A percentile compares a stretch with the other conserved stretches of the same genome.
Conservation (phyloP, 2,113 vertebrate genomes). For the Rhinoptilus africanus region DNA sequence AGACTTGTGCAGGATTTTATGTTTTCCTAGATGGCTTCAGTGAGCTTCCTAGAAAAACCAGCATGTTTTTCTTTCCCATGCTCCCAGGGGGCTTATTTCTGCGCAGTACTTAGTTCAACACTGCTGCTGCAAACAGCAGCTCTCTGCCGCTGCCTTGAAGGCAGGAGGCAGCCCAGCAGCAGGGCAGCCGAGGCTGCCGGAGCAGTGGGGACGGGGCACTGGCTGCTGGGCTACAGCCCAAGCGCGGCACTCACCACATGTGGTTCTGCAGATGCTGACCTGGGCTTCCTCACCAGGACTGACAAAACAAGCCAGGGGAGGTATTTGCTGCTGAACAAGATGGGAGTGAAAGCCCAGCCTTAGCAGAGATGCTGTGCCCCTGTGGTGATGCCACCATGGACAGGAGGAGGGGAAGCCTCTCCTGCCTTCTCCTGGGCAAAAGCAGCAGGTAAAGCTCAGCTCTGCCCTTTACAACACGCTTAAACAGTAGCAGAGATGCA, state of each 20-base stretch:
- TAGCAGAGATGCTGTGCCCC: not conserved
- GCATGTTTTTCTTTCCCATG: not conserved
- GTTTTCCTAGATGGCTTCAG: not conserved
- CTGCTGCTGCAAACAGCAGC: not conserved
- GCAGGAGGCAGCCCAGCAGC: not conserved
- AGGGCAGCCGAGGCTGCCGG: not conserved
- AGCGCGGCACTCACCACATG: fast-evolving
- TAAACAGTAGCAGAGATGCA: not conserved
- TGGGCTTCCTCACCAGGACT: not conserved
- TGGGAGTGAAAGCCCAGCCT: not conserved
- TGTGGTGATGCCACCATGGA: not conserved
- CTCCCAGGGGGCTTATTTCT: not conserved
- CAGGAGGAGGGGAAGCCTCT: not conserved
- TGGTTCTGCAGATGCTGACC: not conserved
- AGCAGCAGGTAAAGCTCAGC: not conserved
- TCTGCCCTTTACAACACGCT: not conserved
- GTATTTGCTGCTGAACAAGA: not conserved
- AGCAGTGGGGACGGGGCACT: no score
- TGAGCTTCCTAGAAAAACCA: not conserved
- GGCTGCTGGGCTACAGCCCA: not conserved
- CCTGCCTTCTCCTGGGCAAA: no score
- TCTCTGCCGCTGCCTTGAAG: not conserved
- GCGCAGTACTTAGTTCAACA: not conserved
- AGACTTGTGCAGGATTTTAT: not conserved
- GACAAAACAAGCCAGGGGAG: not conserved